phyloP scores from a whole-genome alignment of 2,113 vertebrate species.

The Tychaedon coryphoeus region DNA sequence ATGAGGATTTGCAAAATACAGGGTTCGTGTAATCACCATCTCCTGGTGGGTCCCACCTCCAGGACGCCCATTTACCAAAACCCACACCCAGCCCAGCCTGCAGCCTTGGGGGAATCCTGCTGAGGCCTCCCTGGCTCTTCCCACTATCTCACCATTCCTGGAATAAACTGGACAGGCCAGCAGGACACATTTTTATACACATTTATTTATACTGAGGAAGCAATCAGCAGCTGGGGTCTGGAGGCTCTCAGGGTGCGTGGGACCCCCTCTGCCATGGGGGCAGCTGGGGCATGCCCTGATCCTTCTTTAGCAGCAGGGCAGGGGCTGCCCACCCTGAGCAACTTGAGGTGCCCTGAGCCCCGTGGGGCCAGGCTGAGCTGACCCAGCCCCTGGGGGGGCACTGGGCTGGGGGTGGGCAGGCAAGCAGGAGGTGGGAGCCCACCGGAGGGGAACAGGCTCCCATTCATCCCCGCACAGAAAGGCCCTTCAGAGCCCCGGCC shows the following conservation, averaged over 20 bases:
- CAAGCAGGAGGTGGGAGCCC: conserved; percentile 24
- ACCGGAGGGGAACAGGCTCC: conserved; percentile 30
- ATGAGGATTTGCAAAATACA: accelerated
- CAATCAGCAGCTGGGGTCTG: not conserved
- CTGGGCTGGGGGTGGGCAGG: not conserved
- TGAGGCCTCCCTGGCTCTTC: not conserved
- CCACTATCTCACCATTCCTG: not conserved
- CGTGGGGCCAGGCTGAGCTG: not conserved
- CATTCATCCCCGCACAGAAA: conserved; percentile 38
- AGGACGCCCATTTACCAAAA: accelerated
- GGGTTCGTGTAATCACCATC: not conserved
- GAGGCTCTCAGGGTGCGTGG: accelerated
- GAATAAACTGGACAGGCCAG: not conserved
- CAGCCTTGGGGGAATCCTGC: not conserved
- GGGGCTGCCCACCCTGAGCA: not conserved
- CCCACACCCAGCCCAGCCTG: not conserved
- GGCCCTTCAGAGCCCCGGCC: conserved; percentile 19
- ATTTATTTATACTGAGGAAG: not conserved
- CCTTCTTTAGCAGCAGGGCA: not conserved
- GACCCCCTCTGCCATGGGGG: not conserved
- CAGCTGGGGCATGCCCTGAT: not conserved
- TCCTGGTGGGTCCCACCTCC: not conserved
- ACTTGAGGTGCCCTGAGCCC: not conserved
- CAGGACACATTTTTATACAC: not conserved
- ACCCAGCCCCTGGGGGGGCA: not conserved